Evolutionary conservation across 2,113 vertebrate genomes (phyloP).

Genomic region (Bubo bubo): DNA sequence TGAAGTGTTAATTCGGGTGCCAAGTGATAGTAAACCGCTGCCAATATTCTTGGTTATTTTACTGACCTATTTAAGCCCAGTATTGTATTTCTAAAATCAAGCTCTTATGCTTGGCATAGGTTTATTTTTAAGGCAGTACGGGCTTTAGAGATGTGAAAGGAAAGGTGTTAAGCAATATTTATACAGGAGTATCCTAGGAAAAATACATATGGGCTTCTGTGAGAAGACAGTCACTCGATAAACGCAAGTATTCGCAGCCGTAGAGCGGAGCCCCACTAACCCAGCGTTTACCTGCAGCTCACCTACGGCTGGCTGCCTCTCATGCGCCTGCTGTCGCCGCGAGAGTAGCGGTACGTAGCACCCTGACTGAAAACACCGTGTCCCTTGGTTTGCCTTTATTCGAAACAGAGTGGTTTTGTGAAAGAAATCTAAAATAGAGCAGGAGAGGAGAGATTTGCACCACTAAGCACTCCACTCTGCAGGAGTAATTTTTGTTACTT

Average conservation of each 20-base stretch:
- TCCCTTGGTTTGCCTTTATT: background rate
- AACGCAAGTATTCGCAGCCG: rapidly evolving
- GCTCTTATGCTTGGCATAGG: background rate
- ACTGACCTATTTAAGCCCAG: background rate
- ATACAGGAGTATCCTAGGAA: background rate
- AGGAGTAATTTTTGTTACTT: background rate
- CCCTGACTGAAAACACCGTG: too few species aligned
- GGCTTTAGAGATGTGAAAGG: background rate
- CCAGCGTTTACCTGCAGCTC: rapidly evolving
- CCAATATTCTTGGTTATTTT: background rate
- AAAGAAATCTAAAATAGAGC: background rate
- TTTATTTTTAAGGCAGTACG: background rate
- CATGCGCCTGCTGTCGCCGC: background rate
- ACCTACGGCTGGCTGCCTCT: background rate
- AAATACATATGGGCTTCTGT: background rate
- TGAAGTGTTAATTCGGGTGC: background rate
- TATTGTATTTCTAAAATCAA: background rate
- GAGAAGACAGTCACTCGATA: background rate
- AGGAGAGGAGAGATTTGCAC: background rate
- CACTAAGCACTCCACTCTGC: background rate
- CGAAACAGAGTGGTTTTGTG: background rate
- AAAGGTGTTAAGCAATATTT: background rate
- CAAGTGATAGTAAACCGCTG: background rate
- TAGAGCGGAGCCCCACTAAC: background rate
- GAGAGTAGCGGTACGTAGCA: background rate